phyloP scores from a whole-genome alignment of 2,888 invertebrate genomes.

The Anaspis maculata region DNA sequence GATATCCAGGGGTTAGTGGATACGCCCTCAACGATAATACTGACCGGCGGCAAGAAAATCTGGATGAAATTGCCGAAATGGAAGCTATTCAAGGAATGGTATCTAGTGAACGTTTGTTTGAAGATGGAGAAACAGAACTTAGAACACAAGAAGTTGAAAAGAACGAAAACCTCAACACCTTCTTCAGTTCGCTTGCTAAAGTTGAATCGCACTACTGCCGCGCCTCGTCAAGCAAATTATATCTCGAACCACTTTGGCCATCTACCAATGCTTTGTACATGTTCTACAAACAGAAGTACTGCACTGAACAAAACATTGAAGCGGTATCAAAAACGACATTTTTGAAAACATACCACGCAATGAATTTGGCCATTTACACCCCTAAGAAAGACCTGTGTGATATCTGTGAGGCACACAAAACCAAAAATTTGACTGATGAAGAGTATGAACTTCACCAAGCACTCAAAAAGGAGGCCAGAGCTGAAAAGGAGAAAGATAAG shows the following conservation, averaged over 20 bases:
- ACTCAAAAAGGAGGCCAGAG: constrained; percentile 10
- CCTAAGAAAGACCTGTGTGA: constrained; percentile 24
- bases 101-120: too few species aligned
- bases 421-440: constrained; percentile 10
- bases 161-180: too few species aligned
- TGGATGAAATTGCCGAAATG: too few species aligned
- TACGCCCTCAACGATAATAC: too few species aligned
- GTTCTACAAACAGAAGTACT: background rate
- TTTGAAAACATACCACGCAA: constrained; percentile 11
- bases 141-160: too few species aligned
- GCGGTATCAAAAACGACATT: constrained; percentile 2
- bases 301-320: background rate
- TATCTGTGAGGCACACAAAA: constrained; percentile 5
- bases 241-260: constrained; percentile 5
- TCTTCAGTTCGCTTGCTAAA: background rate
- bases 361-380: constrained; percentile 18
- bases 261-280: constrained; percentile 2
- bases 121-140: too few species aligned
- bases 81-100: too few species aligned
- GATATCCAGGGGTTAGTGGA: too few species aligned
- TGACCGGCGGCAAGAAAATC: too few species aligned
- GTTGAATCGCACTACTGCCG: constrained; percentile 2
- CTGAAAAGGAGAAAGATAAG: constrained; percentile 14
- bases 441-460: constrained; percentile 6
- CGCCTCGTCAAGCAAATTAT: constrained; percentile 1